These are phyloP conservation scores for Plectrocnemia conspersa DNA, from an alignment of 1,140 invertebrate genomes.

Conservation along the genomic window DNA sequence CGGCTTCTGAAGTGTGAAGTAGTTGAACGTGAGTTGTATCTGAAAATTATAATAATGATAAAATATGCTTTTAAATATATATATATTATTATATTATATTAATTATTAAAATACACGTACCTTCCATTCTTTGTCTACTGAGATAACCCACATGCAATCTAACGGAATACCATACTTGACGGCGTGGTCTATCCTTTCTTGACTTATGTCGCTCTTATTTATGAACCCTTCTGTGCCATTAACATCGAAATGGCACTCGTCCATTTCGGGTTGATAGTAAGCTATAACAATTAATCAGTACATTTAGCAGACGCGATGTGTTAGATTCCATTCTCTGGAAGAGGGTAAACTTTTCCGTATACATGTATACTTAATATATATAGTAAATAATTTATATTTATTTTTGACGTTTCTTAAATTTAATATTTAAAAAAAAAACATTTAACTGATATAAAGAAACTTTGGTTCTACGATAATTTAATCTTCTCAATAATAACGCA, in stretches of 20 bases:
- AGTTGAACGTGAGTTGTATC: slow-evolving; percentile 69
- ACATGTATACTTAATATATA: no score
- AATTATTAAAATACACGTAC: slow-evolving; percentile 47
- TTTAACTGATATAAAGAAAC: no score
- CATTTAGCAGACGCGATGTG: no score
- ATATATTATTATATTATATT: slow-evolving; percentile 8
- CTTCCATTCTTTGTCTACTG: slow-evolving; percentile 62
- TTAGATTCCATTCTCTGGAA: no score
- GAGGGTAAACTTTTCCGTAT: no score
- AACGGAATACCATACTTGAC: slow-evolving; percentile 56
- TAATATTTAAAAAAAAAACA: no score
- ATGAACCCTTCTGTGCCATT: slow-evolving; percentile 52
- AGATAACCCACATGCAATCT: slow-evolving; percentile 79
- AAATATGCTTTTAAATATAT: slow-evolving; percentile 8
- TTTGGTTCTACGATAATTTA: no score
- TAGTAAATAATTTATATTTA: no score
- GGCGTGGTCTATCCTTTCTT: slow-evolving; percentile 50
- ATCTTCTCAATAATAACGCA: no score
- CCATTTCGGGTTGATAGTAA: slow-evolving; percentile 36
- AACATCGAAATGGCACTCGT: slow-evolving; percentile 52
- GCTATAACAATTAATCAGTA: slow-evolving; percentile 24
- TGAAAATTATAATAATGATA: slow-evolving; percentile 43
- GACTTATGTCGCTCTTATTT: slow-evolving; percentile 52
- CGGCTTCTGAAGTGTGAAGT: slow-evolving; percentile 65
- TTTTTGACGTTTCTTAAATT: no score